Base-by-base conservation (phyloP, 2,113 vertebrate species). In the Opisthocomus hoazin region DNA sequence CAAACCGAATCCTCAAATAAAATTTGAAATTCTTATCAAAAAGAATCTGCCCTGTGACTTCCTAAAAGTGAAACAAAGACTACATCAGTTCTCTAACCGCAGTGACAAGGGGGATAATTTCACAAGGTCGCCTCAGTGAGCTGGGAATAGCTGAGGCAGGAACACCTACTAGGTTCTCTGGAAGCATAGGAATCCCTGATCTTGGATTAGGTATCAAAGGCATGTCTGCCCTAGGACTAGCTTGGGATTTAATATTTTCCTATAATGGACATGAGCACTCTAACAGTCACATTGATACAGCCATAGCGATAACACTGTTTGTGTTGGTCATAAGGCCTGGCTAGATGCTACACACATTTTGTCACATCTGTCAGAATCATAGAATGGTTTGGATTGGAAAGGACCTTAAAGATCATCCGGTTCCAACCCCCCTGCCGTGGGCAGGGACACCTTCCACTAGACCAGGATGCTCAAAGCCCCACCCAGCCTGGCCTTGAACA, bases 321-420 rank as follows among this genome's bases (percentile, higher is more conserved):
- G 10, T 13, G 14, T 15, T 30, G 29, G 43, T 24, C 0, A 0
- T 29, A 41, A 50, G 27, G n/a, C 43, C 43, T 29, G 19, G 13
- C 17, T 12, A n/a, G 76, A 37, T 27, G n/a, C 37, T 50, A 20
- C 45, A 37, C 21, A 41, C 4, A 3, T n/a, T 11, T 15, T 36
- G 20, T 19, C 89, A 54, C 50, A 9, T 26, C 37, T 61, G 50
- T 13, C 87, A 78, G 45, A n/a, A n/a, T n/a, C n/a, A n/a, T n/a
- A n/a, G n/a, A n/a, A n/a, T n/a, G n/a, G n/a, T n/a, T n/a, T n/a
- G n/a, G n/a, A n/a, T n/a, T n/a, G n/a, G n/a, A n/a, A n/a, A n/a
- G n/a, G n/a, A n/a, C n/a, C n/a, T n/a, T n/a, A n/a, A n/a, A n/a
- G n/a, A n/a, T n/a, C n/a, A n/a, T n/a, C n/a, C n/a, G n/a, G n/a